phyloP scores from a whole-genome alignment of 2,797 vertebrate genomes.

The Melanotaenia boesemani region DNA sequence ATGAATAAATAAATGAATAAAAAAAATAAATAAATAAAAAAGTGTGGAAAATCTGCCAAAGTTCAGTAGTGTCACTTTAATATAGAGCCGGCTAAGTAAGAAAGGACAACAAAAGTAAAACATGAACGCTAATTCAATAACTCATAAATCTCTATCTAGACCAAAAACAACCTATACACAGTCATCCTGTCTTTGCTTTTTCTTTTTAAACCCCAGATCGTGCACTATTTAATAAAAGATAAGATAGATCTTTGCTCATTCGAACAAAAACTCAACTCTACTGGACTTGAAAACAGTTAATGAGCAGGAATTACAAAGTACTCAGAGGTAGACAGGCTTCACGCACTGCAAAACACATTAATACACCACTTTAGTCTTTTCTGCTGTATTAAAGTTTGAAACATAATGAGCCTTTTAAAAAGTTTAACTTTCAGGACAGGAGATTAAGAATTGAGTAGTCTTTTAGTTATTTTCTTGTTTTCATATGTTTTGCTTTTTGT shows the following conservation, averaged over 20 bases:
- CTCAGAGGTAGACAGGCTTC: background rate
- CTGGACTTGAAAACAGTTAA: background rate
- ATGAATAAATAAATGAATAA: background rate
- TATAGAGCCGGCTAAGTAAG: background rate
- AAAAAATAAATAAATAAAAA: background rate
- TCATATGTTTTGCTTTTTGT: background rate
- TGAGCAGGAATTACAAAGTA: background rate
- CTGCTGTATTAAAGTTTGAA: background rate
- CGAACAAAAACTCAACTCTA: background rate
- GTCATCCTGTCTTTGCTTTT: background rate
- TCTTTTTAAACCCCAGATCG: background rate
- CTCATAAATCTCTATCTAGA: background rate
- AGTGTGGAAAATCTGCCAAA: background rate
- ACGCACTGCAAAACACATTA: background rate
- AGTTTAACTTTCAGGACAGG: background rate
- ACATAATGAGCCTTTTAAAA: background rate
- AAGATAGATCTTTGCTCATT: background rate
- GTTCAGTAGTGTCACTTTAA: background rate
- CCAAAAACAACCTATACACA: background rate
- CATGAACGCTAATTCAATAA: background rate
- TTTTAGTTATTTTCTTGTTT: background rate
- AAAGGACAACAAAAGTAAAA: background rate
- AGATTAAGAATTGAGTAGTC: background rate
- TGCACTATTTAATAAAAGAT: background rate
- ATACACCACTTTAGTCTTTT: background rate